Conservation (phyloP, 1,140 invertebrate genomes). For the Andrena cerasifolii region DNA sequence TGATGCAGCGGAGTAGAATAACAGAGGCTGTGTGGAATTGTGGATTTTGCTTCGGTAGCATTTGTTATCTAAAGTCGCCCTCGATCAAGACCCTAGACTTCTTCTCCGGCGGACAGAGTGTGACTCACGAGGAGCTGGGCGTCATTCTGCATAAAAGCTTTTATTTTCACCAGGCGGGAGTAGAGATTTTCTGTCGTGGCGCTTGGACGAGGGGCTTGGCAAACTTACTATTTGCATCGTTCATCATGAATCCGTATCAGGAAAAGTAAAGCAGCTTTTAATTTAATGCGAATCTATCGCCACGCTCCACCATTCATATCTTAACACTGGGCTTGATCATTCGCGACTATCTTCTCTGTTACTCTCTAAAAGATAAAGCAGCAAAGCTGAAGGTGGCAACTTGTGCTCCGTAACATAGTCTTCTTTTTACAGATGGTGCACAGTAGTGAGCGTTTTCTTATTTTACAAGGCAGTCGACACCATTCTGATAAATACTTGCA, state of each 20-base stretch:
- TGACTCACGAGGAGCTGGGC: slow-evolving; percentile 49
- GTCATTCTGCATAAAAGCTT: slow-evolving; percentile 69
- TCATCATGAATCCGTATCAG: slow-evolving; percentile 65
- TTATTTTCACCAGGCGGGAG: slow-evolving; percentile 67
- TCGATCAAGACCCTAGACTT: slow-evolving; percentile 41
- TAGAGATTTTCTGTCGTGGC: slow-evolving; percentile 64
- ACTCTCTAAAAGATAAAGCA: background rate
- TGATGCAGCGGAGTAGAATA: slow-evolving; percentile 65
- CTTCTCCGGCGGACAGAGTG: slow-evolving; percentile 32
- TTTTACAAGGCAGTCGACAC: slow-evolving; percentile 71
- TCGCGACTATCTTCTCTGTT: background rate
- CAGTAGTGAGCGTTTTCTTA: slow-evolving; percentile 62
- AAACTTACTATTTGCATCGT: slow-evolving; percentile 71
- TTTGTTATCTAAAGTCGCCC: slow-evolving; percentile 64
- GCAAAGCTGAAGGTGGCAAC: background rate
- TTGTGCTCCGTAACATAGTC: slow-evolving; percentile 33
- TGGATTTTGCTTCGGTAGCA: slow-evolving; percentile 68
- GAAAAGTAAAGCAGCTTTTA: slow-evolving; percentile 66
- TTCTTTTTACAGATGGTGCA: slow-evolving; percentile 67
- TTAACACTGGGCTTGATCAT: background rate
- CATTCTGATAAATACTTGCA: slow-evolving; percentile 66
- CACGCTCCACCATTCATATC: background rate
- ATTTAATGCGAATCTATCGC: slow-evolving; percentile 24
- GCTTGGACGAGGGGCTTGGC: slow-evolving; percentile 70
- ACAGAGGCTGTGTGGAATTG: slow-evolving; percentile 69